Evolutionary conservation across 2,113 vertebrate genomes (phyloP), one percentile per base, ranked within the genome.

Genomic region (Hydrolagus affinis): DNA sequence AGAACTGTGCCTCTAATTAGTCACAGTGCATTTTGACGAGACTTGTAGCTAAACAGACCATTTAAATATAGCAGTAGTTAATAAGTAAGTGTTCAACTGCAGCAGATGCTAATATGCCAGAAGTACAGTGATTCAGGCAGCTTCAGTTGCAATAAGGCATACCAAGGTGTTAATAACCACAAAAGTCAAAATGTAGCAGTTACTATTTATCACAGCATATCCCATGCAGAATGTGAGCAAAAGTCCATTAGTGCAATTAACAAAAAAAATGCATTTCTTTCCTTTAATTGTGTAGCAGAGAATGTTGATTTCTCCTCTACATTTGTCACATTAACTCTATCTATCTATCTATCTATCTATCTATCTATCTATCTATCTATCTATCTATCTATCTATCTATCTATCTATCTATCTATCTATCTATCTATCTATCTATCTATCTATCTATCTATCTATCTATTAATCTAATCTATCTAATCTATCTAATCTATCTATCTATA

Each of bases 231-330:
- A 23, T 83, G 44, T 28, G 66, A 83, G 28, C 62, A 83, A 64
- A 83, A 66, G 78, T 30, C 57, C 30, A 80, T 30, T 3, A 32
- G 60, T 30, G 57, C 60, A 83, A 83, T 66, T 64, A 66, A 83
- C 30, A 77, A 77, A 83, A 3, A 30, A 83, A 62, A 8, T 83
- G 14, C 21, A 83, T 30, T 83, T 83, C 30, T 80, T 80, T 80
- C 57, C 14, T 66, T 80, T 25, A 66, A 64, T 25, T 80, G 11
- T 28, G 60, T 60, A 32, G 78, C 8, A 11, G 60, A 83, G 60
- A 25, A 59, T 83, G 78, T 83, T 83, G 64, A 83, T 83, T 83
- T 30, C 66, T 62, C 11, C 25, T 66, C 78, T 30, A 25, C 4
- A 83, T 66, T 83, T 83, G 25, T 83, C 32, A 9, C 66, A 23